Base-by-base conservation (phyloP, 2,888 invertebrate genomes). In the Tortrix viridana region DNA sequence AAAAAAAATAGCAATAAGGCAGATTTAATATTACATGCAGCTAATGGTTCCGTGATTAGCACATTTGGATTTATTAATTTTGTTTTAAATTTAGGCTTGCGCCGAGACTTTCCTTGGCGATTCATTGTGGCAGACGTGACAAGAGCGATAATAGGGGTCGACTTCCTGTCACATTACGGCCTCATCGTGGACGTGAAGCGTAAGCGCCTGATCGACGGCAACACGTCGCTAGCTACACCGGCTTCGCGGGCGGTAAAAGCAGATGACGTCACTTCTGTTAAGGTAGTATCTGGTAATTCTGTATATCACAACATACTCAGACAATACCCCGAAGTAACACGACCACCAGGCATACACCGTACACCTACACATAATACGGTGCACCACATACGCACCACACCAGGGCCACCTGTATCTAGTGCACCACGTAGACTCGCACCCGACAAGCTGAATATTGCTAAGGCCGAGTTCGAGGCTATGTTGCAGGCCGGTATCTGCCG, bases 341-440 rank as follows among this genome's bases (percentile, higher is more conserved):
- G 43, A 9, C 62, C 62, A 57, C 9, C 50, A 1, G 56, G 50
- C 14, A 32, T 20, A 5, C 62, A 18, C 12, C 74, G 75, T 37
- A 3, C 48, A 1, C 18, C 46, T 0, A 70, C 70, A 0, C 71
- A 71, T 41, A 49, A 56, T 9, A 71, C 70, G 1, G 38, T 50
- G 1, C 74, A 73, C 37, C 55, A 69, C 49, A 74, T 72, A 18
- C 55, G 65, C 7, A 72, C 47, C 12, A 47, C 47, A 32, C 32
- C 62, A 65, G 61, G 52, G 5, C 53, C 60, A 2, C 60, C 60
- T 3, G 60, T 60, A 12, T n/a, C 20, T 18, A n/a, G 32, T 14
- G 12, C 43, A 46, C 67, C 72, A 5, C 63, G 68, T 12, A 65
- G 69, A 4, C 57, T 72, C 5, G 67, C 69, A 1, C 71, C 71